Conservation (phyloP, 30 jellyfish, hydroid and myxozoan genomes). For the Aurelia aurita complex sp. Pacific region DNA sequence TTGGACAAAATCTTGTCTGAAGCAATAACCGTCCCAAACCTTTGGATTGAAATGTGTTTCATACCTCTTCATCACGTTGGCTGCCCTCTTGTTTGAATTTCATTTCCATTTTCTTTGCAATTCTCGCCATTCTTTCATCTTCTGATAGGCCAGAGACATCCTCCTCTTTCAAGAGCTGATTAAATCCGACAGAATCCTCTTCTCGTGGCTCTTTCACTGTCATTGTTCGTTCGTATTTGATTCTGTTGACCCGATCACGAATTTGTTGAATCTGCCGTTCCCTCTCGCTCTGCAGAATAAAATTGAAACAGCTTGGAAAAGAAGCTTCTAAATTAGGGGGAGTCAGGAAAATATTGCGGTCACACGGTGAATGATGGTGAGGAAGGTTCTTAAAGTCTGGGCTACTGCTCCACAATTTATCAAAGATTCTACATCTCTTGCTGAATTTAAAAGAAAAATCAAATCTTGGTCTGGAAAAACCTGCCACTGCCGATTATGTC, state of each 20-base stretch:
- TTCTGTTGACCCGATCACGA: constrained; percentile 88
- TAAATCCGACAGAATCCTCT: constrained; percentile 38
- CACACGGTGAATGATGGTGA: no score
- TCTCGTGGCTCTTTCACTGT: constrained; percentile 77
- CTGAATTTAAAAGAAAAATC: no score
- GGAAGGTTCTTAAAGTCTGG: no score
- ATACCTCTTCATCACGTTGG: constrained; percentile 51
- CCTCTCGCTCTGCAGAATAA: constrained; percentile 68
- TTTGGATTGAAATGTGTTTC: not conserved
- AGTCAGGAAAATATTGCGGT: no score
- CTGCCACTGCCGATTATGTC: no score
- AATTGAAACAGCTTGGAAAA: no score
- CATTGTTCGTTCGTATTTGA: constrained; percentile 78
- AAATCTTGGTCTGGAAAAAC: no score
- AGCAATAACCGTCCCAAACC: no score
- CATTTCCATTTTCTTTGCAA: constrained; percentile 82
- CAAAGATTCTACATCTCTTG: no score
- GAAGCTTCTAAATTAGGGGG: no score
- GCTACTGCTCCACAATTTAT: no score
- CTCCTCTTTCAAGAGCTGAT: constrained; percentile 34
- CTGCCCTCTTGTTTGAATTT: constrained; percentile 68
- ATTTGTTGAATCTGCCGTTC: constrained; percentile 85
- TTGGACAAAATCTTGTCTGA: no score
- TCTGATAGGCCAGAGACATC: constrained; percentile 60
- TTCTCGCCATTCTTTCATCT: constrained; percentile 83